Evolutionary conservation across 2,797 vertebrate genomes (phyloP), one percentile per base, ranked within the genome.

Genomic region (Synaphobranchus kaupii): DNA sequence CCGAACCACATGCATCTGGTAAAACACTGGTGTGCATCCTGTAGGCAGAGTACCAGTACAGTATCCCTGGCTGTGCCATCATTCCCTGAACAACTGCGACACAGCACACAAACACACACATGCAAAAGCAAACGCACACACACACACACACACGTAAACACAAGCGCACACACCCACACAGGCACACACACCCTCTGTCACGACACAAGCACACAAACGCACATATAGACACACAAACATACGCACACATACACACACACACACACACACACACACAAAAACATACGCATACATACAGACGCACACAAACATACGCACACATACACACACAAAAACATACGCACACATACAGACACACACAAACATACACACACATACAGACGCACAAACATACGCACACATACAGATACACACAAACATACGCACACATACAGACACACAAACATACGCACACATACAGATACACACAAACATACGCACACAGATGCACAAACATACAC

Each of bases 211-310:
- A 87, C 56, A 88, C 39, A 34, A 48, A 39, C 76, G 39, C 22
- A 58, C 17, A 31, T 20, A 10, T 2, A 54, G 48, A 86, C 28
- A 84, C 56, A 71, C 58, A 86, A 71, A 88, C 63, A 85, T 12
- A n/a, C 31, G 15, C 50, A 85, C 63, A 39, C 80, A 88, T 88
- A 87, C 88, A 90, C 84, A 90, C 88, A 88, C 85, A 81, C 87
- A 66, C 60, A 73, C 8, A 82, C 20, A 31, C 78, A 47, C 28
- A 22, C 50, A 80, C n/a, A 85, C 22, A 15, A 44, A 88, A 60
- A 39, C 39, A 39, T 39, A 39, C 39, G 39, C 39, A 39, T 2
- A 39, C 39, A 39, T 39, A 39, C 39, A 39, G 39, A 39, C 39
- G 0, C 39, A 39, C 39, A 39, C 39, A 39, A 39, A 39, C 39